Base-by-base conservation (phyloP, 2,797 vertebrate species). In the Carduelis carduelis region DNA sequence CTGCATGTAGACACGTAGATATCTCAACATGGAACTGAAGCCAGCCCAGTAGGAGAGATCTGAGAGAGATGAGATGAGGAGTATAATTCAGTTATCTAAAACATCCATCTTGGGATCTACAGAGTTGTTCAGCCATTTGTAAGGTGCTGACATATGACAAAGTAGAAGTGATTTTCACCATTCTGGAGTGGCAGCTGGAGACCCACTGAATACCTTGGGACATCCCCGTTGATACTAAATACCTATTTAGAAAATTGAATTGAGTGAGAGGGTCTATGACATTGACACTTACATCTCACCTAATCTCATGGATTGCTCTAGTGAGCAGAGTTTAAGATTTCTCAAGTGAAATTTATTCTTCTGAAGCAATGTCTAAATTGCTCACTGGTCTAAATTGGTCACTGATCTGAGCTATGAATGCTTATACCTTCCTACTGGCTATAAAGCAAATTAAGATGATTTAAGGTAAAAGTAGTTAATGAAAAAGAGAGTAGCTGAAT, bases 291-390 rank as follows among this genome's bases (percentile, higher is more conserved):
- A 13, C n/a, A 47, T 30, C 53, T 70, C 52, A 77, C 11, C 18
- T 85, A 55, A 77, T 79, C 66, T 91, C 14, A 5, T 20, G 39
- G 35, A 20, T 35, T 64, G 13, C 7, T 27, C 11, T 47, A 14
- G 44, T 55, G 52, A 91, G 34, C 8, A 30, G 14, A 79, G 7
- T 7, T 14, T 77, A 64, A 74, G 20, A 52, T 12, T 69, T 78
- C 59, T 81, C 50, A 87, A 72, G 53, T 39, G 41, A 76, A 84
- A 87, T 80, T 59, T 41, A 27, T 74, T 89, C 22, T 76, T 87
- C 76, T 83, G 56, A 87, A 91, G 24, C 15, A 56, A 32, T 34
- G 15, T 24, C 44, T 83, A 56, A 83, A 57, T 76, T 49, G 59
- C 22, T 46, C 41, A 21, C 21, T 37, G 12, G 17, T 65, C n/a